Conservation (phyloP, 1,140 invertebrate genomes). For the Tachypleus tridentatus region DNA sequence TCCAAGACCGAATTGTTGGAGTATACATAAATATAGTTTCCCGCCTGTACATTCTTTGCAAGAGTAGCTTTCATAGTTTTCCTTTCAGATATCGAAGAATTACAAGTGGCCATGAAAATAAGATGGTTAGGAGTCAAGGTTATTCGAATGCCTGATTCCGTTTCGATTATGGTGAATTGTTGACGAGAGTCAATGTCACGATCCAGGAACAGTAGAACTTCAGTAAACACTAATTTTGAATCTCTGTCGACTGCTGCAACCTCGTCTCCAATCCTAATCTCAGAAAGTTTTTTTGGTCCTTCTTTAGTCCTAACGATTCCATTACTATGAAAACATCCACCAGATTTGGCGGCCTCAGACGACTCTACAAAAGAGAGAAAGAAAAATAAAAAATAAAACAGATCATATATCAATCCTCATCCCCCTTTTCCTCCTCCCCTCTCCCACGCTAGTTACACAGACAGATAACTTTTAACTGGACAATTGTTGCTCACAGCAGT, state of each 20-base stretch:
- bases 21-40: slow-evolving; percentile 38
- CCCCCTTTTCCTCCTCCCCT: too few relatives aligned
- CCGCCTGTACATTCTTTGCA: slow-evolving; percentile 43
- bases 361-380: slow-evolving; percentile 62
- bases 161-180: slow-evolving; percentile 45
- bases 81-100: not conserved
- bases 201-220: slow-evolving; percentile 83
- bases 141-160: slow-evolving; percentile 52
- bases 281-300: slow-evolving; percentile 45
- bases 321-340: slow-evolving; percentile 59
- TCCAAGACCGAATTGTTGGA: too few relatives aligned
- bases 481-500: too few relatives aligned
- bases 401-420: too few relatives aligned
- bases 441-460: too few relatives aligned
- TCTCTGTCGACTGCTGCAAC: slow-evolving; percentile 55
- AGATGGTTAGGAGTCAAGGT: slow-evolving; percentile 77
- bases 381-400: not conserved
- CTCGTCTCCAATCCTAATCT: slow-evolving; percentile 60
- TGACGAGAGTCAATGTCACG: slow-evolving; percentile 43
- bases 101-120: slow-evolving; percentile 35
- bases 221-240: slow-evolving; percentile 59
- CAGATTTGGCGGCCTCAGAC: slow-evolving; percentile 57
- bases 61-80: slow-evolving; percentile 36
- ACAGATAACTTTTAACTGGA: too few relatives aligned
- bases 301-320: slow-evolving; percentile 45